Evolutionary conservation across 2,113 vertebrate species (phyloP).

Genomic region (Andinoacara biseriatus): DNA sequence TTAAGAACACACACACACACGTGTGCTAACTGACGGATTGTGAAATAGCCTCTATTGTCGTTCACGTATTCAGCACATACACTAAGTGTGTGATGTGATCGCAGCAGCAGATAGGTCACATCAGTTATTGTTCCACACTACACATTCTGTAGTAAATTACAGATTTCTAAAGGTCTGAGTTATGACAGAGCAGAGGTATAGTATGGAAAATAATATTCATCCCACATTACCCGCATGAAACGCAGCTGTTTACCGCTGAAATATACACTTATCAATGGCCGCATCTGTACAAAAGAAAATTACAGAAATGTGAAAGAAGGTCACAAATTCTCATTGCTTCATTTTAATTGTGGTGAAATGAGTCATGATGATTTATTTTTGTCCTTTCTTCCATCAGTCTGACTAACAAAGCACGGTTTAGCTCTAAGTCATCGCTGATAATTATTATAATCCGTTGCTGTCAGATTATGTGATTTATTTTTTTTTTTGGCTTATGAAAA

Average conservation of each 20-base stretch:
- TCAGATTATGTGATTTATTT: background rate
- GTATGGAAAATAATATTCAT: background rate
- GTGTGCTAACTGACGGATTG: background rate
- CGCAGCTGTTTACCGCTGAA: background rate
- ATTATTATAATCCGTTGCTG: background rate
- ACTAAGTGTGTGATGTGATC: constrained; percentile 3
- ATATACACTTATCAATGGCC: background rate
- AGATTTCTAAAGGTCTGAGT: background rate
- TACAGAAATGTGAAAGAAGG: background rate
- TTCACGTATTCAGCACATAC: constrained; percentile 1
- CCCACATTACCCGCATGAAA: background rate
- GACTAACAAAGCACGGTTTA: background rate
- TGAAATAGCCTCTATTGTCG: constrained; percentile 38
- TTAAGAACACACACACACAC: background rate
- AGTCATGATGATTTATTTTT: background rate
- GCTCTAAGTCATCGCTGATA: background rate
- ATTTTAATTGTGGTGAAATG: background rate
- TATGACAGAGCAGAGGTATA: background rate
- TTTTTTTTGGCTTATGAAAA: background rate
- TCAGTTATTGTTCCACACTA: background rate
- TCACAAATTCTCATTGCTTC: background rate
- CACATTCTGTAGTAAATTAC: background rate
- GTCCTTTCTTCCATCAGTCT: background rate
- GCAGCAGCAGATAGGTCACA: constrained; percentile 5
- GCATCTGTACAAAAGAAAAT: background rate